Base-by-base conservation (phyloP, 2,888 invertebrate species). In the Drosophila tanythrix region DNA sequence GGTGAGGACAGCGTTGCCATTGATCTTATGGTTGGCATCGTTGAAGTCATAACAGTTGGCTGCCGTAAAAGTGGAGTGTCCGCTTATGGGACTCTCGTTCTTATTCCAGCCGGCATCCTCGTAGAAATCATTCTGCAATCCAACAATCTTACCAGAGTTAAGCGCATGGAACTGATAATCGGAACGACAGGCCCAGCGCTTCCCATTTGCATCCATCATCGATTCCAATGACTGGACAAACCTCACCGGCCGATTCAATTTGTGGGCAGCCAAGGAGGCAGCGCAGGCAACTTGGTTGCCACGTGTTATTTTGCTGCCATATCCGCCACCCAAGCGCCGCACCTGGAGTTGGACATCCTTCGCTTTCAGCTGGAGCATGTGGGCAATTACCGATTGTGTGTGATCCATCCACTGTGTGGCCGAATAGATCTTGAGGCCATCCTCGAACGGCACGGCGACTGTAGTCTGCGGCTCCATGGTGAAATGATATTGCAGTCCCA, bases 241-340 rank as follows among this genome's bases (percentile, higher is more conserved):
- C 25, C 96, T 94, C 0, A 96, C 96, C 0, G 97, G 97, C 33
- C 95, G 94, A 81, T 94, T 92, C 1, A 93, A 79, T 61, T 90
- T 91, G 74, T 95, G 92, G 0, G 96, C 95, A 0, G 95, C 97
- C 18, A 98, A 87, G 0, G 96, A 95, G 63, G 96, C 95, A 0
- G 96, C 96, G 38, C 95, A 94, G 0, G 96, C 94, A 0, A 95
- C 91, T 18, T 94, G 94, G 18, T 93, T 92, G 2, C 94, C 92
- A 10, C 97, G 94, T 0, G 95, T 94, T 64, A 97, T 95, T 68
- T 98, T 98, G 0, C 94, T 94, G 0, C 98, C 98, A 90, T 96
- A 98, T 0, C 93, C 96, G 10, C 98, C 98, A 6, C 98, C 98
- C 3, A 97, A 77, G 38, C 97, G 95, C 3, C 95, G 94, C 0